Evolutionary conservation across 1,140 invertebrate genomes (phyloP), one percentile per base, ranked within the genome.

Genomic region (Antheraea pernyi): DNA sequence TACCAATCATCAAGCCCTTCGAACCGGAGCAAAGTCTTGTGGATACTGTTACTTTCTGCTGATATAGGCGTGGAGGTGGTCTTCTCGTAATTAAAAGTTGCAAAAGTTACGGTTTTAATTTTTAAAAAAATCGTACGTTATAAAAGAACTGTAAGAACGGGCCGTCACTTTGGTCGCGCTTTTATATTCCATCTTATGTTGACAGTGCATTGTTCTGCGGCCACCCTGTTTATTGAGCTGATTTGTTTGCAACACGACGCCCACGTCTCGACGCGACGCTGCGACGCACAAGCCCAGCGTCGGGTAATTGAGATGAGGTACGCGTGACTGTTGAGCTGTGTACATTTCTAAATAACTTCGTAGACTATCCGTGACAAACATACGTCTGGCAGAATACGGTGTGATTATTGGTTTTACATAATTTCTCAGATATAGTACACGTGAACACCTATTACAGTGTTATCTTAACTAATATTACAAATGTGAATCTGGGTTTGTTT

Each of bases 111-210:
- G 22, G 1, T 30, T 30, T 42, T 42, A 10, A 11, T 42, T 42
- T 11, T n/a, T n/a, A n/a, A 13, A 53, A 53, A 53, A 53, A 53
- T 80, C 80, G 80, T 71, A 46, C 7, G 7, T 22, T 80, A 72
- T 82, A 80, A 82, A 82, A 22, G 63, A 6, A 37, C 3, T 13
- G 36, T 22, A 37, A 74, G 66, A 61, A 67, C 22, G 58, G 67
- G 71, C 65, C 74, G 78, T 72, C 78, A 75, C 73, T 73, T 78
- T 72, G 72, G 69, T 67, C 76, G 71, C 70, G 72, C 80, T 84
- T 82, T 84, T 82, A 86, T 82, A 81, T 84, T 81, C 82, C 77
- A 84, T 84, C 80, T 85, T 82, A 77, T 81, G 79, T 85, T 86
- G 83, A 85, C 81, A 84, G 64, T 84, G 81, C 79, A 83, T 88